Evolutionary conservation across 2,113 vertebrate genomes (phyloP).

Genomic region (Labrus mixtus): DNA sequence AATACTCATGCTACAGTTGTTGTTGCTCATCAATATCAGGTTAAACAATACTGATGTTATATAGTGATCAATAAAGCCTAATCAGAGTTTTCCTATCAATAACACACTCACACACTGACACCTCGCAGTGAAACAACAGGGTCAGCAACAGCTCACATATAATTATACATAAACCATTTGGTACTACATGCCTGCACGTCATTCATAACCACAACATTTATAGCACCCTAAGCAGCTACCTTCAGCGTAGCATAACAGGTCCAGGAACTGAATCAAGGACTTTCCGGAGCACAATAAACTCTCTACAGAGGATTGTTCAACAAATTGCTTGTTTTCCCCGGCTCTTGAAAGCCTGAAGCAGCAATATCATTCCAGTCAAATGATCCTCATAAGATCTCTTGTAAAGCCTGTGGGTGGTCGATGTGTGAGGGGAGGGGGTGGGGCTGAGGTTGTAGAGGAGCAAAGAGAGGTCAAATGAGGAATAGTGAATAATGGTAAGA

Average conservation of each 20-base stretch:
- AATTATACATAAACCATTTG: not conserved
- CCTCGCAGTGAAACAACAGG: not conserved
- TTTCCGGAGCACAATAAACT: constrained; percentile 41
- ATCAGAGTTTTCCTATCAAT: not conserved
- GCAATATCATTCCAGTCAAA: constrained; percentile 73
- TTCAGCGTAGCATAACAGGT: constrained; percentile 48
- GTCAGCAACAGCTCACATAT: not conserved
- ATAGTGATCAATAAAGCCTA: no score
- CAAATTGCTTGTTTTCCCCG: constrained; percentile 43
- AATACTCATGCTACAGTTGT: no score
- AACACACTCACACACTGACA: not conserved
- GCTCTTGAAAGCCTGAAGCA: constrained; percentile 61
- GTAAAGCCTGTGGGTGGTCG: constrained; percentile 55
- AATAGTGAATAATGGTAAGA: constrained; percentile 29
- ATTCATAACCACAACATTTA: not conserved
- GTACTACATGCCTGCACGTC: not conserved
- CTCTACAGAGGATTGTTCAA: constrained; percentile 46
- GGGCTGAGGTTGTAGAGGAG: constrained; percentile 28
- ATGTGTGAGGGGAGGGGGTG: constrained; percentile 23
- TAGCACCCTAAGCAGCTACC: not conserved
- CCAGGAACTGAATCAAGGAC: constrained; percentile 18
- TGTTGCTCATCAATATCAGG: not conserved
- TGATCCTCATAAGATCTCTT: constrained; percentile 74
- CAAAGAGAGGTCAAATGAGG: constrained; percentile 45
- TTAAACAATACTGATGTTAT: not conserved